Evolutionary conservation across 2,113 vertebrate genomes (phyloP).

Genomic region (Sialia sialis): DNA sequence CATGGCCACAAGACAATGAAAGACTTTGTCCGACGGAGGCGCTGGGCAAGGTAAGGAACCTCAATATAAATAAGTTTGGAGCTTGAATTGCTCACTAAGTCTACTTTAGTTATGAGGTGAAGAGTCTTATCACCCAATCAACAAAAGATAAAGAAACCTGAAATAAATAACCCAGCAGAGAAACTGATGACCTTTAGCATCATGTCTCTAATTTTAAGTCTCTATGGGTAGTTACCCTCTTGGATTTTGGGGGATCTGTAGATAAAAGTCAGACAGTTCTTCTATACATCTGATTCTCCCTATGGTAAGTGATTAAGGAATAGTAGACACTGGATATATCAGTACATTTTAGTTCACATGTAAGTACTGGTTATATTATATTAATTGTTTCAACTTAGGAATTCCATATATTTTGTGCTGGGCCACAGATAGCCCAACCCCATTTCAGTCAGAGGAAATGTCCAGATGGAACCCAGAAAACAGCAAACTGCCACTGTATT

Average conservation of each 20-base stretch:
- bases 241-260: neutral
- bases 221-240: neutral
- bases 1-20: slow-evolving; percentile 95
- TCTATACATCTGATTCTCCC: neutral
- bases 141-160: neutral
- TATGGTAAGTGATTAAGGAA: neutral
- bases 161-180: neutral
- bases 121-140: neutral
- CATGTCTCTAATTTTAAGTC: neutral
- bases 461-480: neutral
- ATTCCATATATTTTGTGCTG: neutral
- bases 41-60: slow-evolving; percentile 88
- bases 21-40: slow-evolving; percentile 93
- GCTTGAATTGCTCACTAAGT: neutral
- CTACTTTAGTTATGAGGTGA: neutral
- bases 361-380: neutral
- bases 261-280: neutral
- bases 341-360: neutral
- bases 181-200: neutral
- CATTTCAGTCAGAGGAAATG: neutral
- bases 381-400: neutral
- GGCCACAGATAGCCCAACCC: neutral
- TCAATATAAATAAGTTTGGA: neutral
- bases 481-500: neutral
- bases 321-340: neutral